Conservation (phyloP, 2,113 vertebrate genomes). For the Dasyornis broadbenti region DNA sequence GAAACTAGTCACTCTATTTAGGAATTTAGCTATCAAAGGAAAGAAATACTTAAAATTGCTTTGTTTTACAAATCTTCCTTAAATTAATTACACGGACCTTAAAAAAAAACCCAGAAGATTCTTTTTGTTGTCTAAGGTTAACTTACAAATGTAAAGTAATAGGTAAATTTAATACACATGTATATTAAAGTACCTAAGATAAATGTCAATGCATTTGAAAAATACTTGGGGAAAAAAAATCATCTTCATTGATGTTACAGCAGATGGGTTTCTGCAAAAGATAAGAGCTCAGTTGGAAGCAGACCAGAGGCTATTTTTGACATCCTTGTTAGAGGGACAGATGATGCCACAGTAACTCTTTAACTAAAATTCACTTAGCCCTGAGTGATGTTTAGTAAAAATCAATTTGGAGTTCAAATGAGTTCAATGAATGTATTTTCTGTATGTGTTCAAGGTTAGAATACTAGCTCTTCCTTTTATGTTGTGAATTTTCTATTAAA, state of each 20-base stretch:
- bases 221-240: background rate
- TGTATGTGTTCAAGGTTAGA: slow-evolving; percentile 35
- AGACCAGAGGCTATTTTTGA: slow-evolving; percentile 58
- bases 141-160: background rate
- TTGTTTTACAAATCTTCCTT: background rate
- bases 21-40: background rate
- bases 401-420: slow-evolving; percentile 63
- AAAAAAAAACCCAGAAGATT: background rate
- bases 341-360: slow-evolving; percentile 53
- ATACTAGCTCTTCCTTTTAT: background rate
- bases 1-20: background rate
- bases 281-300: slow-evolving; percentile 37
- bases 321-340: slow-evolving; percentile 51
- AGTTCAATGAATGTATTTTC: slow-evolving; percentile 38
- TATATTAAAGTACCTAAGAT: background rate
- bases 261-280: slow-evolving; percentile 62
- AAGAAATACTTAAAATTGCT: background rate
- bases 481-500: background rate
- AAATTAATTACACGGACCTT: background rate
- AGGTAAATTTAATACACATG: background rate
- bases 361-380: slow-evolving; percentile 50
- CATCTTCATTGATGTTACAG: slow-evolving; percentile 36
- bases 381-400: slow-evolving; percentile 50
- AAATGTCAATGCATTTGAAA: slow-evolving; percentile 15
- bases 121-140: background rate